Percentiles rank a stretch among this genome's conserved stretches.
These are phyloP conservation scores for Periophthalmus modestus DNA, from an alignment of 2,113 vertebrate species.

Conservation along the genomic window DNA sequence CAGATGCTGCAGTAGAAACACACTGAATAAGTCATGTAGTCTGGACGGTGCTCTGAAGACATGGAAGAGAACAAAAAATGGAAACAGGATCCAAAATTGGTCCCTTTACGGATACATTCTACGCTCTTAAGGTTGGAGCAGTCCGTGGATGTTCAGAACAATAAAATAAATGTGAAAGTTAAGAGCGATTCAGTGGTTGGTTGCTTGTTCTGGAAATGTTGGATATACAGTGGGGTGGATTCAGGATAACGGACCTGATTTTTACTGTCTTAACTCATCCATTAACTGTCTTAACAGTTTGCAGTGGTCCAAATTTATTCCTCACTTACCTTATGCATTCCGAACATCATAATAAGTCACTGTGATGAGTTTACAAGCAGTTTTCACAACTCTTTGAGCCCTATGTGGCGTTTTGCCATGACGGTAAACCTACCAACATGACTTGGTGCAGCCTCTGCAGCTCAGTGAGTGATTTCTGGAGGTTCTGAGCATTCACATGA, in stretches of 20 bases:
- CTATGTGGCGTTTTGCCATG: neutral
- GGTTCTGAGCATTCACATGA: no score
- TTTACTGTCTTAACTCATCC: neutral
- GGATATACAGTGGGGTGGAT: no score
- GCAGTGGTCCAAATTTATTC: no score
- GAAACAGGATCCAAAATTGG: conserved; percentile 33
- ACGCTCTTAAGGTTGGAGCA: neutral
- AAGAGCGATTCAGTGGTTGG: neutral
- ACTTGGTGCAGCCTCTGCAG: no score
- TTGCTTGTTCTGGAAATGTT: no score
- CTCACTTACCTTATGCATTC: no score
- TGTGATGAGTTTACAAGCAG: no score
- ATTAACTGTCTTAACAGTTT: neutral
- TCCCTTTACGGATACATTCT: conserved; percentile 27
- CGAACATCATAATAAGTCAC: no score
- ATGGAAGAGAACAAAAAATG: conserved; percentile 48
- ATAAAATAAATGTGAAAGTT: neutral
- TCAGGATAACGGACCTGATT: neutral
- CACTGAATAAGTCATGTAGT: conserved; percentile 67
- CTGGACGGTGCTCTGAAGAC: conserved; percentile 35
- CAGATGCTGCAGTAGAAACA: conserved; percentile 59
- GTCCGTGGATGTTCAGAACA: neutral
- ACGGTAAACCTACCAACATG: no score
- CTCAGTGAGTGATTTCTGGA: no score
- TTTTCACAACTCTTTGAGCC: no score